phyloP scores from a whole-genome alignment of 2,888 invertebrate species.

The Ctenicera cuprea region DNA sequence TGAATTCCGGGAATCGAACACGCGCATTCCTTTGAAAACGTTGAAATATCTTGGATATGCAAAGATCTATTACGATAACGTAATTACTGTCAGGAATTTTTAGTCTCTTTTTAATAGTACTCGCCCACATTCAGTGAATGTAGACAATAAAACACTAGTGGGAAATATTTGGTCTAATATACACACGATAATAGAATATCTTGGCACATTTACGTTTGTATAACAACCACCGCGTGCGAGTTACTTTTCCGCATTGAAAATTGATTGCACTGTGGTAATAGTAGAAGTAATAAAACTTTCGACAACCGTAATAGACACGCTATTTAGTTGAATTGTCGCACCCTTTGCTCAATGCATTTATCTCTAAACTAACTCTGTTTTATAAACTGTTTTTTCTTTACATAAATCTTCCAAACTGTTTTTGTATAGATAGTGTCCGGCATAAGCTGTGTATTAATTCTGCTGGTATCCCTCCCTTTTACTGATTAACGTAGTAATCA shows the following conservation, averaged over 20 bases:
- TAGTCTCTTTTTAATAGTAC: constrained; percentile 36
- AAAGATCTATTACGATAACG: constrained; percentile 53
- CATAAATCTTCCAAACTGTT: too few relatives aligned
- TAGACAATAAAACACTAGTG: constrained; percentile 13
- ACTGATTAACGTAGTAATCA: too few relatives aligned
- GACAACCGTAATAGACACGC: neutral
- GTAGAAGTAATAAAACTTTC: neutral
- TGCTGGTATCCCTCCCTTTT: too few relatives aligned
- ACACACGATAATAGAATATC: constrained; percentile 9
- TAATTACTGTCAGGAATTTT: constrained; percentile 51
- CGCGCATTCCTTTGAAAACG: constrained; percentile 52
- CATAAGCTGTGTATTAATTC: too few relatives aligned
- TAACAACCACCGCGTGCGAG: neutral
- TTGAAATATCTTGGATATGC: constrained; percentile 51
- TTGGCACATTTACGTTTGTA: constrained; percentile 12
- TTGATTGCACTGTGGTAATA: constrained; percentile 6
- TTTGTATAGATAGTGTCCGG: too few relatives aligned
- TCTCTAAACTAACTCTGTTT: too few relatives aligned
- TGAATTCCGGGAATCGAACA: constrained; percentile 52
- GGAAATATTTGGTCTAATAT: constrained; percentile 9
- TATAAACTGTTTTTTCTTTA: too few relatives aligned
- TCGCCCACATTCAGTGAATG: constrained; percentile 25
- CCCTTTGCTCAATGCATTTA: too few relatives aligned
- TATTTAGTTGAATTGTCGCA: neutral
- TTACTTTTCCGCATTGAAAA: constrained; percentile 3